Conservation (phyloP, 2,113 vertebrate species). For the Leptosomus discolor region DNA sequence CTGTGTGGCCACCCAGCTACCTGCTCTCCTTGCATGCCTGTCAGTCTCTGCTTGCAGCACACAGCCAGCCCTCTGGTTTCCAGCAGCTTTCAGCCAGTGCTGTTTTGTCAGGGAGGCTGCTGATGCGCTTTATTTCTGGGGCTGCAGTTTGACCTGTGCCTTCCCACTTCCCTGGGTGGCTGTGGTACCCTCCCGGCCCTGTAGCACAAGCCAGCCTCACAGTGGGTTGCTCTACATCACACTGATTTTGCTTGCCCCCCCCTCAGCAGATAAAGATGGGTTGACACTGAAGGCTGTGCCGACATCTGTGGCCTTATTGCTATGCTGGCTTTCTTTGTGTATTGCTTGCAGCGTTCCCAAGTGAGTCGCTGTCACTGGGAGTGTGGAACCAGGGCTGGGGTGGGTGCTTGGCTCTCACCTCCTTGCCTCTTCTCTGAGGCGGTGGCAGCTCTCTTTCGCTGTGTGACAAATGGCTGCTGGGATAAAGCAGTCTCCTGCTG, state of each 20-base stretch:
- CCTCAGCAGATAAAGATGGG: background rate
- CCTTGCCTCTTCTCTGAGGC: background rate
- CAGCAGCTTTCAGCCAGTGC: background rate
- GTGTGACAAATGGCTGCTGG: background rate
- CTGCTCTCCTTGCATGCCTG: accelerated
- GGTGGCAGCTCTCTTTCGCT: background rate
- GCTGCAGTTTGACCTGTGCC: background rate
- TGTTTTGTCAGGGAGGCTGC: background rate
- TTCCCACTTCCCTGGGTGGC: background rate
- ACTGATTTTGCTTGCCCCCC: background rate
- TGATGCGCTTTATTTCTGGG: background rate
- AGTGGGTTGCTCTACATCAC: accelerated
- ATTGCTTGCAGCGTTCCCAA: background rate
- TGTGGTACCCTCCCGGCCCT: background rate
- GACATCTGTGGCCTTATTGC: background rate
- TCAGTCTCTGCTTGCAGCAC: background rate
- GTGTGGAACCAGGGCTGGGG: background rate
- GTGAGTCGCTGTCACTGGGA: accelerated
- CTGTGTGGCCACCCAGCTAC: accelerated
- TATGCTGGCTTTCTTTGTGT: background rate
- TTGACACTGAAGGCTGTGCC: background rate
- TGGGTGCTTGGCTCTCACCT: background rate
- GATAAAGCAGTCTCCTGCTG: background rate
- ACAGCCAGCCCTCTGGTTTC: accelerated
- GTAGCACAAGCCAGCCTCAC: background rate